Evolutionary conservation across 2,888 invertebrate genomes (phyloP), one percentile per base, ranked within the genome.

Genomic region (Tillus elongatus): DNA sequence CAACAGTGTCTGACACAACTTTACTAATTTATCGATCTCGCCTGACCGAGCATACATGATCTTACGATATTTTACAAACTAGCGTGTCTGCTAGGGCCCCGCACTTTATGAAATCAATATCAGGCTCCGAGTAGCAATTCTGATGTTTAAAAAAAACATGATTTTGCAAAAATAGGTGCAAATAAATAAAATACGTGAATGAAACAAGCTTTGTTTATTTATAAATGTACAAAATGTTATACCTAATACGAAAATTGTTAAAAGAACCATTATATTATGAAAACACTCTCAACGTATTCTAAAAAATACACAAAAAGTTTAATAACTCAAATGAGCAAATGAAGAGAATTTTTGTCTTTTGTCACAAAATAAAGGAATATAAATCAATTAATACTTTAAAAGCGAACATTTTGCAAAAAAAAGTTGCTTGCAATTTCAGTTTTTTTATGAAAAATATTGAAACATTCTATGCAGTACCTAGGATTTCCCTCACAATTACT

Each of bases 401-500:
- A 19, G 24, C 24, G n/a, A 19, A 19, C 6, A 19, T 19, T 19
- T 19, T 19, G 24, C 24, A 19, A 19, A 19, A n/a, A n/a, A 6
- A 19, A 19, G 24, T 19, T 19, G 24, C 24, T 19, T 19, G n/a
- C 24, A 19, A 19, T 19, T 19, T 19, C 24, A 19, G n/a, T 19
- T 19, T 19, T 19, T 19, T 6, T 19, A 19, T 19, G 24, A 19
- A 19, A 19, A 6, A 19, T 19, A 19, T 19, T 19, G n/a, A 19
- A 19, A 19, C 24, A 19, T 19, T 19, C 24, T 19, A 19, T 8
- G 24, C 24, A 19, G 24, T 19, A 19, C 24, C 24, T 19, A 19
- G 24, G 24, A 19, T 19, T 19, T 19, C 24, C 24, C n/a, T 19
- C 24, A 19, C 24, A 19, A 19, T 19, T 19, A 19, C 24, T 19